Conservation (phyloP, 2,797 vertebrate genomes). For the Vespertilio murinus region DNA sequence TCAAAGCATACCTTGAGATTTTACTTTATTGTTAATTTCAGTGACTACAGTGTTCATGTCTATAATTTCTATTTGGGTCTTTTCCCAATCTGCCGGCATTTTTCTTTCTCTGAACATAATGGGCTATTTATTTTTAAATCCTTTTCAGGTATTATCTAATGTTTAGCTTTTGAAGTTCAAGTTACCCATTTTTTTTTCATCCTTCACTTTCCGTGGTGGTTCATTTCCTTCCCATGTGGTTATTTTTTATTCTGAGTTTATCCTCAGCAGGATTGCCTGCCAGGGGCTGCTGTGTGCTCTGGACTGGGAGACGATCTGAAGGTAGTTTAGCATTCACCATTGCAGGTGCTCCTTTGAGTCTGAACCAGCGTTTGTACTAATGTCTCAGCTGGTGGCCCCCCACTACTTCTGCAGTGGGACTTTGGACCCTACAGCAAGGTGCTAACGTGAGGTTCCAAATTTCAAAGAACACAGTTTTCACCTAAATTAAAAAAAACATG, state of each 20-base stretch:
- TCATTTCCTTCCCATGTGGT: background rate
- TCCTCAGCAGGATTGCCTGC: background rate
- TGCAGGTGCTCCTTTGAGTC: fast-evolving
- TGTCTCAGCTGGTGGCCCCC: background rate
- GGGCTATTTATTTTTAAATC: background rate
- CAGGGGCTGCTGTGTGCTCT: background rate
- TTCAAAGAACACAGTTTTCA: background rate
- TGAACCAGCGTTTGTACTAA: background rate
- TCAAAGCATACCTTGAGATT: background rate
- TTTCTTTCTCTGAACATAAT: background rate
- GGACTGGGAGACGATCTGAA: background rate
- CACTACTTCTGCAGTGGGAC: background rate
- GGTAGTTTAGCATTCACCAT: background rate
- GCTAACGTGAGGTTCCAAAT: background rate
- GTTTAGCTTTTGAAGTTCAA: background rate
- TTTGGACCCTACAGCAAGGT: background rate
- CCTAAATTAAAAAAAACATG: background rate
- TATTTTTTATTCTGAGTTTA: background rate
- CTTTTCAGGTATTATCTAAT: background rate
- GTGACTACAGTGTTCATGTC: background rate
- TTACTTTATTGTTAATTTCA: background rate
- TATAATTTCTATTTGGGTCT: background rate
- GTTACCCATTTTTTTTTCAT: background rate
- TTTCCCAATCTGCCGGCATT: background rate
- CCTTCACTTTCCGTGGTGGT: background rate